phyloP scores from a whole-genome alignment of 2,113 vertebrate species.

The Catharus minimus region DNA sequence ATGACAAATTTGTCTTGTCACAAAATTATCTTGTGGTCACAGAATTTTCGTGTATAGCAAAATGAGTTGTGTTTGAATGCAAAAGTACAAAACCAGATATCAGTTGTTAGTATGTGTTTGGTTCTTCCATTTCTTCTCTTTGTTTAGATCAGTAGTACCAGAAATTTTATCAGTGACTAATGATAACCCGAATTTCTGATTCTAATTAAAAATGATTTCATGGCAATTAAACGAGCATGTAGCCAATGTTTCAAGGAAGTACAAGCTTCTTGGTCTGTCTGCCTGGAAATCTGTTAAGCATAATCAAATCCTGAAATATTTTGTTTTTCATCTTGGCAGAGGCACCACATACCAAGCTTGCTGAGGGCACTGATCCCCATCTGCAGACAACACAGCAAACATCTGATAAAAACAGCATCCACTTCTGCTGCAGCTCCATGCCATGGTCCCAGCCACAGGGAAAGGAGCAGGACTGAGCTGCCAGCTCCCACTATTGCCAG shows the following conservation, averaged over 20 bases:
- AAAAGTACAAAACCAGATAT: neutral
- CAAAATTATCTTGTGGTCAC: neutral
- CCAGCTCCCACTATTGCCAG: neutral
- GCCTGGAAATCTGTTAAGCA: neutral
- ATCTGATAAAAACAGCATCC: neutral
- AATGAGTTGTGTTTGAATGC: neutral
- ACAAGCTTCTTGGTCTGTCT: neutral
- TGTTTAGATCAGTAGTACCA: neutral
- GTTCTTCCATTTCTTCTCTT: neutral
- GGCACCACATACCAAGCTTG: fast-evolving
- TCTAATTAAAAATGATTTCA: neutral
- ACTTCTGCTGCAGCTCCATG: neutral
- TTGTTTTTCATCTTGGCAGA: neutral
- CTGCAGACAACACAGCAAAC: neutral
- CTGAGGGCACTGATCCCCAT: neutral
- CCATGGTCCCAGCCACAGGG: neutral
- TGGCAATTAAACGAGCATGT: neutral
- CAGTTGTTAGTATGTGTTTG: neutral
- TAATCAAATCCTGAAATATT: neutral
- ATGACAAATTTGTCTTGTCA: neutral
- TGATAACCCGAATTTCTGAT: neutral
- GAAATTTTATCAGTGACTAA: neutral
- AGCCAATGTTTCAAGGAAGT: neutral
- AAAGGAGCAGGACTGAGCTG: neutral
- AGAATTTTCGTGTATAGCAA: neutral